These are phyloP conservation scores for Amniataba percoides DNA, from an alignment of 2,797 vertebrate genomes.

Conservation along the genomic window DNA sequence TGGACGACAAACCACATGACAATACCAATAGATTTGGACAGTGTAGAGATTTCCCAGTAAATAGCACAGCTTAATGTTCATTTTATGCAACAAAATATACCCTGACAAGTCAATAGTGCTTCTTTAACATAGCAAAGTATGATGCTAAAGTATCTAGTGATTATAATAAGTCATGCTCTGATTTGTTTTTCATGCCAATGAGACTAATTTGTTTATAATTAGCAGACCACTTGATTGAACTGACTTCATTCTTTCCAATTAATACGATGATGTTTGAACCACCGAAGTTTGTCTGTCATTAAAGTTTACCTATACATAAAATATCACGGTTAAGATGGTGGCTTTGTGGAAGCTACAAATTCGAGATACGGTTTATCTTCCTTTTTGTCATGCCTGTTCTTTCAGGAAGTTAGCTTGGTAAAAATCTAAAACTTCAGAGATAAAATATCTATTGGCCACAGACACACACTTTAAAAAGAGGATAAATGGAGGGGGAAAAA, in stretches of 20 bases:
- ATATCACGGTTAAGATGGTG: constrained; percentile 7
- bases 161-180: neutral
- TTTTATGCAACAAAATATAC: neutral
- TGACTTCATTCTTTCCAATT: neutral
- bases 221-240: neutral
- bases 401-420: constrained; percentile 19
- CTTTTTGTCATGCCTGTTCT: constrained; percentile 51
- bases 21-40: neutral
- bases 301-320: constrained; percentile 6
- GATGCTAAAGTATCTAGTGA: too few relatives aligned
- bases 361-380: constrained; percentile 24
- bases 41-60: neutral
- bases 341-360: neutral
- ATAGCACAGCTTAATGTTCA: neutral
- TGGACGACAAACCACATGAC: neutral
- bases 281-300: neutral
- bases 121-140: neutral
- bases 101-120: neutral
- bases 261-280: neutral
- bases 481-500: neutral
- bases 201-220: neutral
- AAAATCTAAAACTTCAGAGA: constrained; percentile 27
- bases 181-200: neutral
- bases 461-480: neutral
- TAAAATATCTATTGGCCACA: neutral